Base-by-base conservation (phyloP, 2,113 vertebrate species). In the Labrus mixtus region DNA sequence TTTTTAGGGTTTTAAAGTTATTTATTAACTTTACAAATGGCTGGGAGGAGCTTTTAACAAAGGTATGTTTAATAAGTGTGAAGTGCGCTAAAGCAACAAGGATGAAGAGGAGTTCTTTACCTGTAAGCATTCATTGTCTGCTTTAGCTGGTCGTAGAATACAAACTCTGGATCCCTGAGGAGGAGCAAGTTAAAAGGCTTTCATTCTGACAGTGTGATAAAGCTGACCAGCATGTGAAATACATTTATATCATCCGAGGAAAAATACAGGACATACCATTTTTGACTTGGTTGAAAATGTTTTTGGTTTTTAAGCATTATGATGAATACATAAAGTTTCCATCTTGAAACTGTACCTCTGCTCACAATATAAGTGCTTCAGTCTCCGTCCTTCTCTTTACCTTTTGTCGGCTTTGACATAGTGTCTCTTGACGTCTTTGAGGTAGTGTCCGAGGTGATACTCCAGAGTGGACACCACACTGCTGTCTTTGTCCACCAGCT, bases 81-180 rank as follows among this genome's bases (percentile, higher is more conserved):
- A 50, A 8, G 1, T n/a, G 46, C 15, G 8, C 13, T 17, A 7
- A 48, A 8, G 46, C 13, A 45, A 17, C 54, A 66, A 79, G 58
- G 37, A 55, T 10, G 36, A 53, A 41, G 46, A 62, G 1, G 0
- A 65, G 69, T 64, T 29, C 6, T 13, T 58, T 19, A 99, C 98
- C 97, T 97, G 93, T 99, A 99, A 0, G 98, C 98, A 0, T 98
- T 99, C 98, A 99, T 99, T 8, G 97, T 96, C 91, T 99, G 98
- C 86, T 99, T 99, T 72, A 99, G 93, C 94, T 99, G 98, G 90
- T 99, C 98, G 1, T 99, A 99, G 91, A 99, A 99, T 54, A 99
- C 96, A 92, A 99, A 99, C 91, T 99, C 98, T 0, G 98, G 98
- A 86, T 99, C 98, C 81, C 98, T 99, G 92, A 77, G 71, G 90